A percentile compares a stretch with the other conserved stretches of the same genome.
Evolutionary conservation across 2,113 vertebrate species (phyloP).

Genomic region (Hystrix cristata): DNA sequence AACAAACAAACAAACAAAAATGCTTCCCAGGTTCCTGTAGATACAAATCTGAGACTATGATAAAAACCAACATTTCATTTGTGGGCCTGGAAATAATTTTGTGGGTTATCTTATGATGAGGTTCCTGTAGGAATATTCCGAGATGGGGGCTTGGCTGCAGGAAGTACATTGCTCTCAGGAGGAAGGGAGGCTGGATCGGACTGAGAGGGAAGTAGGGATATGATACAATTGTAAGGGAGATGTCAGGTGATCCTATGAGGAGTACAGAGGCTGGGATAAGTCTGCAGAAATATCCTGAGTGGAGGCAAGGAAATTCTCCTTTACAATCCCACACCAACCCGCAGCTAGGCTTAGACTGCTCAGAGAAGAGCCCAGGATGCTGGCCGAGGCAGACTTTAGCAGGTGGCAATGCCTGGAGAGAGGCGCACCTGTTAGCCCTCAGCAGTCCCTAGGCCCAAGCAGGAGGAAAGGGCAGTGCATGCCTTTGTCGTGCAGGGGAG

Average conservation of each 20-base stretch:
- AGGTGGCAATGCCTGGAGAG: not conserved
- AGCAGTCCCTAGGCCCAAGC: not conserved
- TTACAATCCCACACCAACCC: not conserved
- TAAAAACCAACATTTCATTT: not conserved
- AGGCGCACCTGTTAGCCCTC: not conserved
- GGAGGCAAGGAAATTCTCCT: not conserved
- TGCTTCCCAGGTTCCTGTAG: not conserved
- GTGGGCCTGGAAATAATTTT: not conserved
- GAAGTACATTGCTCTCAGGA: not conserved
- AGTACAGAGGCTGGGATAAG: fast-evolving
- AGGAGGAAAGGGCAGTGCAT: not conserved
- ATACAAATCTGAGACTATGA: not conserved
- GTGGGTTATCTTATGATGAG: not conserved
- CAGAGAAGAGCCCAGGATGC: not conserved
- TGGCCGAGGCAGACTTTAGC: not conserved
- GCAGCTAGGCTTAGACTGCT: too few species aligned
- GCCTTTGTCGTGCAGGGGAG: not conserved
- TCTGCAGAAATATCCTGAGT: not conserved
- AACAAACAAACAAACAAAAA: too few species aligned
- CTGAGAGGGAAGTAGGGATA: not conserved
- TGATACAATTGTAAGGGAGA: not conserved
- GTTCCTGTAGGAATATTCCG: not conserved
- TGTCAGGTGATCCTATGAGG: not conserved
- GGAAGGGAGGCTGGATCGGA: not conserved
- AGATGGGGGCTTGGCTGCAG: not conserved